These are phyloP conservation scores for Grammomys surdaster DNA, from an alignment of 2,113 vertebrate species.

Conservation along the genomic window DNA sequence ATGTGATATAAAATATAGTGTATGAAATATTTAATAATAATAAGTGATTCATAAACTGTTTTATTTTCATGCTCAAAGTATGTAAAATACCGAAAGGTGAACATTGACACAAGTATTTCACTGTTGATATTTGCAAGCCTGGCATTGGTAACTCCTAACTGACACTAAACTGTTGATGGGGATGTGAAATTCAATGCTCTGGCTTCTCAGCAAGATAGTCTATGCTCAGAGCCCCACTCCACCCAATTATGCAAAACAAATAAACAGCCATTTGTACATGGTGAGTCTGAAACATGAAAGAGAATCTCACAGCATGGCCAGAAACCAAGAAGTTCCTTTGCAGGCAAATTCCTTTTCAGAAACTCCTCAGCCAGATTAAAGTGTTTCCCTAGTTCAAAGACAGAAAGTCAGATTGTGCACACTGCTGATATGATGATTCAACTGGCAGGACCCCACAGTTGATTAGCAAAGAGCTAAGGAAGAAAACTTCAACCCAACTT, in stretches of 20 bases:
- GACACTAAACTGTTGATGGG: not conserved
- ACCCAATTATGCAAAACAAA: slow-evolving; percentile 2
- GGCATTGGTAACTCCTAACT: not conserved
- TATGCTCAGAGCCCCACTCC: not conserved
- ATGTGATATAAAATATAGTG: not conserved
- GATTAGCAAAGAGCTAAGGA: not conserved
- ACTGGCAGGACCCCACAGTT: not conserved
- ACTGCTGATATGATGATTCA: not conserved
- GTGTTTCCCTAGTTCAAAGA: slow-evolving; percentile 49
- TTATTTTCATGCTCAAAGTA: not conserved
- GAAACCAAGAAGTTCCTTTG: not conserved
- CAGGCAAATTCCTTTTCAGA: slow-evolving; percentile 19
- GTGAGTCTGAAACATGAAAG: not conserved
- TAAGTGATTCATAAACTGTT: not conserved
- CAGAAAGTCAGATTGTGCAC: not conserved
- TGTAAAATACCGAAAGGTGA: not conserved
- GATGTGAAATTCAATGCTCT: not conserved
- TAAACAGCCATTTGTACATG: not conserved
- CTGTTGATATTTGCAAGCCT: not conserved
- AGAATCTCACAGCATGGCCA: slow-evolving; percentile 28
- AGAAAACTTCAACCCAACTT: not conserved
- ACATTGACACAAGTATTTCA: not conserved
- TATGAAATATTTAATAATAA: not conserved
- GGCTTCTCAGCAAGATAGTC: not conserved
- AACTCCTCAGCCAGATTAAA: slow-evolving; percentile 27